Evolutionary conservation across 2,888 invertebrate species (phyloP), one percentile per base, ranked within the genome.

Genomic region (Halictus quadricinctus): DNA sequence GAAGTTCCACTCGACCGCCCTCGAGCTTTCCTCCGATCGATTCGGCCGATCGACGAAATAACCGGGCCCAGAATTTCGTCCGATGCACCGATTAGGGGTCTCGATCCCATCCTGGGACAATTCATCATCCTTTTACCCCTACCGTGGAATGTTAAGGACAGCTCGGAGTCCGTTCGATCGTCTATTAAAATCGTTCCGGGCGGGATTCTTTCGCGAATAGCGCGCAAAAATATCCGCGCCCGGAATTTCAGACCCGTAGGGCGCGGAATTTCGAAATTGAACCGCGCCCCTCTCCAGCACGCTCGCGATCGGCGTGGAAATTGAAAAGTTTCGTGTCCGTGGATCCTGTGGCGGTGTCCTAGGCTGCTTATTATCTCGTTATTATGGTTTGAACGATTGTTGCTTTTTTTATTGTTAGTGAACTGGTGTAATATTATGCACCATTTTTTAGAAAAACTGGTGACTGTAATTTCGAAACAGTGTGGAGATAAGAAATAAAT

Each of bases 21-120:
- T 84, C 76, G 81, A 82, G 88, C 77, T 76, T 50, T 79, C 79
- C 60, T 29, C 25, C 66, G 86, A 86, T 85, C 85, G 85, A 85
- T 79, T 78, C 81, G 64, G 54, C 77, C 83, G 83, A 86, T 83
- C 87, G 72, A 54, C 78, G 81, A 76, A 78, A 85, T 70, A 79
- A 79, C 76, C 76, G 72, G 77, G 86, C 46, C 87, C 83, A 87
- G 83, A 87, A 86, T 87, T 87, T 87, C 75, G 82, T 80, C 48
- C 79, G 77, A 79, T 82, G 77, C 58, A 80, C 75, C 86, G 86
- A 85, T 85, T 83, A 86, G 69, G 25, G n/a, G 80, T n/a, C 21
- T n/a, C 60, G 75, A 70, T 60, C 76, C 60, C 25, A 8, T 41
- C 69, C 88, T 75, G 76, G 60, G 72, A 78, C 66, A 76, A 50